Base-by-base conservation (phyloP, 2,113 vertebrate genomes). In the Nanorana parkeri region DNA sequence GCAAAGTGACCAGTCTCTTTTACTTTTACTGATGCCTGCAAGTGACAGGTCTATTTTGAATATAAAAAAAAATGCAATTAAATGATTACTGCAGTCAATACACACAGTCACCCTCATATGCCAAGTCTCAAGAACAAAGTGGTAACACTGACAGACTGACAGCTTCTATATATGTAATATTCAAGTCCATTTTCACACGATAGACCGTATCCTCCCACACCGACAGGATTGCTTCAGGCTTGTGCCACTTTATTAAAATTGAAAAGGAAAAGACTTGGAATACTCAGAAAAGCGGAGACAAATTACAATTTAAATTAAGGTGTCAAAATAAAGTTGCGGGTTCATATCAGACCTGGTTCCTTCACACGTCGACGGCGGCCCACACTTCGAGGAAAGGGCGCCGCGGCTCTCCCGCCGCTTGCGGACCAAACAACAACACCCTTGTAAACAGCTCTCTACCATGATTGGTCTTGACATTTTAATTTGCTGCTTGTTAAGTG, bases 401-500 rank as follows among this genome's bases (percentile, higher is more conserved):
- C 28, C 15, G n/a, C 23, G 23, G 83, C 63, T 16, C 66, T 68
- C 71, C 72, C 77, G 58, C 67, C 56, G 28, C 54, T 65, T n/a
- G 79, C 84, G 84, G 86, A 73, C 78, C 83, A 88, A 91, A 87
- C 81, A 89, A 85, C 56, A 87, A 84, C 60, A 78, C 1, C 32
- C 83, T 86, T 86, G 86, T 90, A 89, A 87, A 89, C 88, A 89
- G 85, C 84, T 68, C 21, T 55, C 77, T 82, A 0, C 54, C 81
- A 58, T 89, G 90, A 91, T 90, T 88, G 86, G 81, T 90, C 85
- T 90, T 90, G 88, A 91, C 88, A 87, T 90, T 91, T 90, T 86
- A 89, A 91, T 91, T 90, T 88, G 58, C 69, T 56, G 58, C 85
- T 88, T 89, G 64, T 89, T 90, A 85, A 74, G 88, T 89, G 87